Percentiles rank a stretch among this genome's conserved stretches.
These are phyloP conservation scores for Trypoxylus dichotomus DNA, from an alignment of 1,140 invertebrate species.

Conservation along the genomic window DNA sequence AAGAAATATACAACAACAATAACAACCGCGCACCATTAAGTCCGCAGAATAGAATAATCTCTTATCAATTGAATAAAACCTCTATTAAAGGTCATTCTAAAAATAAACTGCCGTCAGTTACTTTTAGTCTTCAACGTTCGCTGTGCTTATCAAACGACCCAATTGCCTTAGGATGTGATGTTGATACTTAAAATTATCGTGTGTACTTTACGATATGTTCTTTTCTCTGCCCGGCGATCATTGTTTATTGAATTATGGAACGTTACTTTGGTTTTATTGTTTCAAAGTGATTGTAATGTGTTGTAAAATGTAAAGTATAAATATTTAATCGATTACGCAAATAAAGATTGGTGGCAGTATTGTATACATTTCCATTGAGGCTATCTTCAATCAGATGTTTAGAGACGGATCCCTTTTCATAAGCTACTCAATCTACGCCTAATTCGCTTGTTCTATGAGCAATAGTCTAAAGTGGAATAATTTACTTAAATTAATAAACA, in stretches of 20 bases:
- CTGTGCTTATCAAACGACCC: not conserved
- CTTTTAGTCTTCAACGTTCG: not conserved
- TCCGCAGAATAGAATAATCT: not conserved
- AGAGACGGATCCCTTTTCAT: too few species aligned
- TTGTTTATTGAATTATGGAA: not conserved
- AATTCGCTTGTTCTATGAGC: too few species aligned
- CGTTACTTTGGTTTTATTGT: not conserved
- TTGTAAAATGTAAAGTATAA: too few species aligned
- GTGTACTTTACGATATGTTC: not conserved
- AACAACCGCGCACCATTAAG: not conserved
- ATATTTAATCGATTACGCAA: too few species aligned
- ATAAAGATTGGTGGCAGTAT: too few species aligned
- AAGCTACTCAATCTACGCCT: too few species aligned
- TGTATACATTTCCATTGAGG: too few species aligned
- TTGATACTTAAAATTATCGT: not conserved
- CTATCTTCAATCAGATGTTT: too few species aligned
- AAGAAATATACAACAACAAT: not conserved
- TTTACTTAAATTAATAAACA: too few species aligned
- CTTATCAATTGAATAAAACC: constrained; percentile 3
- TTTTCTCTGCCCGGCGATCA: not conserved
- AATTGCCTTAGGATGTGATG: not conserved
- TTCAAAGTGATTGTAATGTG: too few species aligned
- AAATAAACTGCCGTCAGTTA: not conserved
- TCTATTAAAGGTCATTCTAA: not conserved
- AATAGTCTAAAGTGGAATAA: too few species aligned